Evolutionary conservation across 2,113 vertebrate species (phyloP), one percentile per base, ranked within the genome.

Genomic region (Anolis carolinensis): DNA sequence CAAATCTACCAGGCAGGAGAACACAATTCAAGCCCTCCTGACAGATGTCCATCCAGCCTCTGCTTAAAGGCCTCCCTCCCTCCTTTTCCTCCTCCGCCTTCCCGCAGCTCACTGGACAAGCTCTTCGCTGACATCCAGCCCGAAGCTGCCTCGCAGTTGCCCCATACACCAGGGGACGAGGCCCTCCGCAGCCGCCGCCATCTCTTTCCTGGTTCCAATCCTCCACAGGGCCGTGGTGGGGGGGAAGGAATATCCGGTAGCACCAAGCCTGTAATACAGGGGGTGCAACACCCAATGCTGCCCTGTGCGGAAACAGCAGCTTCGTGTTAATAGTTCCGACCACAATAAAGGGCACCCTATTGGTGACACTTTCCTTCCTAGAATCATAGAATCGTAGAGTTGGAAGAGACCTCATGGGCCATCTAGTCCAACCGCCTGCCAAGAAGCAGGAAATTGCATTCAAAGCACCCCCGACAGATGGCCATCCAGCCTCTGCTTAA

Each of bases 91-190:
- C 27, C 52, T 3, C 7, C 50, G 9, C 1, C 81, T 48, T 8
- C 10, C 7, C 72, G 5, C 13, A 1, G 80, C 97, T 98, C 93
- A 99, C 98, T 96, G 95, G 82, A 98, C 96, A 52, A 99, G 97
- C 70, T 99, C 98, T 93, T 98, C 98, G 94, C 97, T 97, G 50
- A 97, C 97, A 67, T 98, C 97, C 93, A 99, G 84, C 10, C 96
- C 96, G 76, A 99, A 99, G 67, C 94, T 95, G 20, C 95, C 95
- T 32, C 97, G 95, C 77, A 99, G 84, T 84, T 98, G 95, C 76
- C 96, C 96, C 55, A 97, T 96, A 79, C 98, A 98, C 98, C 98
- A 99, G 7, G 91, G 91, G 88, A 97, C 48, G 21, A 98, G 91
- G 34, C 27, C 20, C 59, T 55, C 50, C 25, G 91, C 75, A 14